These are phyloP conservation scores for Schrankia costaestrigalis DNA, from an alignment of 2,888 invertebrate species.

Conservation along the genomic window DNA sequence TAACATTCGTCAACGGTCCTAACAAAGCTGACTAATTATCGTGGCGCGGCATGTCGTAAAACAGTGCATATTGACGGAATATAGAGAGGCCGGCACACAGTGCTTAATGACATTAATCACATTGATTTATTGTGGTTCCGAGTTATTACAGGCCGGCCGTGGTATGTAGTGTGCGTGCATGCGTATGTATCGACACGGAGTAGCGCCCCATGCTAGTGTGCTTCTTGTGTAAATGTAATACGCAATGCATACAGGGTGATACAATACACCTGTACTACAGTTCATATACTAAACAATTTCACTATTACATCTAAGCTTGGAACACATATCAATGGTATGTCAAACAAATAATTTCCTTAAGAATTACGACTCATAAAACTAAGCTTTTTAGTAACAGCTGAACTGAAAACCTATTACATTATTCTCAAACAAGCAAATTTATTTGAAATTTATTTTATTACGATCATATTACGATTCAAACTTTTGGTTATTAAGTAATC, in stretches of 20 bases:
- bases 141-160: conserved; percentile 79
- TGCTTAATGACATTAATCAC: conserved; percentile 82
- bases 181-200: conserved; percentile 37
- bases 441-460: no score
- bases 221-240: conserved; percentile 73
- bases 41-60: conserved; percentile 78
- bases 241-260: conserved; percentile 61
- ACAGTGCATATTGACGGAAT: conserved; percentile 81
- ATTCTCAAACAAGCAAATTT: no score
- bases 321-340: conserved; percentile 3
- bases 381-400: conserved; percentile 2
- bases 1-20: conserved; percentile 69
- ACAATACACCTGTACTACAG: conserved; percentile 41
- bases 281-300: conserved; percentile 2
- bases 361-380: conserved; percentile 9
- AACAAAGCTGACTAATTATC: conserved; percentile 81
- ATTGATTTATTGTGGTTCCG: conserved; percentile 82
- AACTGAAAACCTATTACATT: conserved; percentile 2
- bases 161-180: conserved; percentile 56
- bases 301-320: conserved; percentile 1
- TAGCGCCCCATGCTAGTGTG: conserved; percentile 36
- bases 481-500: neutral
- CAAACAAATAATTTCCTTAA: conserved; percentile 4
- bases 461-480: neutral
- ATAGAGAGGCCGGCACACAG: conserved; percentile 81